Conservation (phyloP, 2,888 invertebrate species). For the Sinohyriopsis cumingii region DNA sequence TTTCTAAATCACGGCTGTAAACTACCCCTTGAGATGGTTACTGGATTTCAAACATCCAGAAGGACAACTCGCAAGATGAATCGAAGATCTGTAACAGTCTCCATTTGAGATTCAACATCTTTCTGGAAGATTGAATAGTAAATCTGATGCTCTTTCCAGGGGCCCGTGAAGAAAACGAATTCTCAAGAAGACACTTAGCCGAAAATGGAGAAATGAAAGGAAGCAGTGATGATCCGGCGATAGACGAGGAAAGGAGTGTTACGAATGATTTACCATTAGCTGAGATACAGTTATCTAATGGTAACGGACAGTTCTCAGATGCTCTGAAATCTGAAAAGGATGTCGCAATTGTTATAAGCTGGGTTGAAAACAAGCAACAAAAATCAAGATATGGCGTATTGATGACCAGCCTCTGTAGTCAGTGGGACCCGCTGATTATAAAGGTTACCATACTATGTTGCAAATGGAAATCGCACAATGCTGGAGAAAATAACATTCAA, state of each 20-base stretch:
- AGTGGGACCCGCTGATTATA: slow-evolving; percentile 4
- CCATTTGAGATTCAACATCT: slow-evolving; percentile 14
- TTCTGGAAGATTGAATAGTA: slow-evolving; percentile 22
- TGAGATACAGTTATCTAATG: too few species aligned
- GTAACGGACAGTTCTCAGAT: too few species aligned
- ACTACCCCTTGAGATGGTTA: too few species aligned
- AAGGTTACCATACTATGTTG: not conserved
- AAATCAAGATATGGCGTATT: not conserved
- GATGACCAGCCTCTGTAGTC: not conserved
- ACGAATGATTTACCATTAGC: not conserved
- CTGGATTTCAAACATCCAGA: too few species aligned
- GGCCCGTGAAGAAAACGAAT: slow-evolving; percentile 10
- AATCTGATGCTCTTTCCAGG: slow-evolving; percentile 29
- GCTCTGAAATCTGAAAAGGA: too few species aligned
- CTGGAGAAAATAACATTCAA: not conserved
- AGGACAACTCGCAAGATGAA: slow-evolving; percentile 12
- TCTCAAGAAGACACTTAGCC: not conserved
- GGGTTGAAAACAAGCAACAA: not conserved
- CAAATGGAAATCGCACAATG: not conserved
- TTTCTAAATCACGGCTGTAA: too few species aligned
- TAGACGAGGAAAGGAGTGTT: not conserved
- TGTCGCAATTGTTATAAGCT: too few species aligned
- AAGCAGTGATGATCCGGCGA: not conserved
- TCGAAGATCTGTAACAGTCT: slow-evolving; percentile 17
- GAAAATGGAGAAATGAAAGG: not conserved